Evolutionary conservation across 1,140 invertebrate species (phyloP).

Genomic region (Lasaia peninsularis): DNA sequence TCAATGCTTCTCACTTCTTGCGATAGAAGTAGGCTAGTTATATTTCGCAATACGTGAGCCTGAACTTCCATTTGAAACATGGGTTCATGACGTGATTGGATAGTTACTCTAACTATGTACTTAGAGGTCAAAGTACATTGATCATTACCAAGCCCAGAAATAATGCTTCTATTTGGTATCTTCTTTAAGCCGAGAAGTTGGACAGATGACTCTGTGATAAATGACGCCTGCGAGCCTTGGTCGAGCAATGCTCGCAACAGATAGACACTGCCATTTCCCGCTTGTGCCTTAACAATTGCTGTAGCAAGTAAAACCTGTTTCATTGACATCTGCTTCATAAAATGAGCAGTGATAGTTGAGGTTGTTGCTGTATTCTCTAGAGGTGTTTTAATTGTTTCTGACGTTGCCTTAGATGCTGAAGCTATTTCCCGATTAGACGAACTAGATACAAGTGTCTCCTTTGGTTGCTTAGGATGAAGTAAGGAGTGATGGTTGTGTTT

Average conservation of each 20-base stretch:
- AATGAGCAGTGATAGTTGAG: neutral
- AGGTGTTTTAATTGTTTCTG: neutral
- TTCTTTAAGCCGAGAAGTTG: conserved; percentile 30
- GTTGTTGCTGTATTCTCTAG: neutral
- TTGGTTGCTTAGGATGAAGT: conserved; percentile 9
- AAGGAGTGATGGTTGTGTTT: conserved; percentile 16
- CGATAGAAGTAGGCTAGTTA: conserved; percentile 23
- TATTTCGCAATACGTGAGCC: conserved; percentile 23
- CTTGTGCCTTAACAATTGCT: conserved; percentile 11
- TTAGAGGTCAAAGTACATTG: conserved; percentile 17
- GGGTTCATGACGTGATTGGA: conserved; percentile 17
- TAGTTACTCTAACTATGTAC: conserved; percentile 17
- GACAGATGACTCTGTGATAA: conserved; percentile 20
- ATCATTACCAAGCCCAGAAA: conserved; percentile 29
- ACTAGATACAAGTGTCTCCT: neutral
- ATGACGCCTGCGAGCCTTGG: conserved; percentile 16
- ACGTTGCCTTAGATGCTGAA: neutral
- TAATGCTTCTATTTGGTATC: conserved; percentile 10
- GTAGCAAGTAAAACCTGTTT: conserved; percentile 17
- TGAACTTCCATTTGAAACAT: conserved; percentile 14
- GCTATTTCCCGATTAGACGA: neutral
- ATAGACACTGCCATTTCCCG: neutral
- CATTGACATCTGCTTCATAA: neutral
- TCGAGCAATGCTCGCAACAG: conserved; percentile 18
- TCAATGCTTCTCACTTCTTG: conserved; percentile 8